A percentile compares a stretch with the other conserved stretches of the same genome.
Evolutionary conservation across 2,888 invertebrate genomes (phyloP).

Genomic region (Psylliodes chrysocephalus): DNA sequence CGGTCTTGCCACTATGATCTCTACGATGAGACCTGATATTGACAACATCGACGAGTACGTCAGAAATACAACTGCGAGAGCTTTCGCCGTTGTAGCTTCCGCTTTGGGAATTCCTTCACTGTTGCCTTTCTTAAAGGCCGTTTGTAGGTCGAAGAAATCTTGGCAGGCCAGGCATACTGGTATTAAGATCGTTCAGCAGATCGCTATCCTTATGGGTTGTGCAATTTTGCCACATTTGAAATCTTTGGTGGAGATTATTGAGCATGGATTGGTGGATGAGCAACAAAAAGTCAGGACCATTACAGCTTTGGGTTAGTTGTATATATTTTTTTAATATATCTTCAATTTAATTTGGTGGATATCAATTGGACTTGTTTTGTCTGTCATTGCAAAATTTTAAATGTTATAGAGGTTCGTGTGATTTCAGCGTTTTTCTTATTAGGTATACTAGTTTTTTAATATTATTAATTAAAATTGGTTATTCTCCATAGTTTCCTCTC

Average conservation of each 20-base stretch:
- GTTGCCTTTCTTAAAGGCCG: conserved; percentile 97
- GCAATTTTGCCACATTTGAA: conserved; percentile 98
- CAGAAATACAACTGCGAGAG: conserved; percentile 98
- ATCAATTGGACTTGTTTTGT: too few species aligned
- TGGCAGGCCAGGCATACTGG: conserved; percentile 99
- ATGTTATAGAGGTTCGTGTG: too few species aligned
- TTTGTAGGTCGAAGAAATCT: conserved; percentile 98
- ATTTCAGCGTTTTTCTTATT: too few species aligned
- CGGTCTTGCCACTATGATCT: conserved; percentile 99
- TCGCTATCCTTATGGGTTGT: conserved; percentile 99
- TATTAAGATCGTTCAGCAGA: conserved; percentile 99
- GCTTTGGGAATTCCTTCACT: conserved; percentile 98
- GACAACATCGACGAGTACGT: conserved; percentile 99
- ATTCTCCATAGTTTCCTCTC: too few species aligned
- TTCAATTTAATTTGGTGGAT: too few species aligned
- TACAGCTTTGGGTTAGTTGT: conserved; percentile 85
- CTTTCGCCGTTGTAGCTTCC: conserved; percentile 99
- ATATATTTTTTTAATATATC: not conserved
- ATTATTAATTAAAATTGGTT: too few species aligned
- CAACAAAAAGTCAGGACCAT: conserved; percentile 99
- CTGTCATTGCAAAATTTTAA: too few species aligned
- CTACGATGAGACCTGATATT: conserved; percentile 99
- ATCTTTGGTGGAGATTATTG: conserved; percentile 98
- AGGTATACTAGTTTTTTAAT: too few species aligned
- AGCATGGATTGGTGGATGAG: conserved; percentile 97